Evolutionary conservation across 1,140 invertebrate genomes (phyloP).

Genomic region (Euwallacea similis): DNA sequence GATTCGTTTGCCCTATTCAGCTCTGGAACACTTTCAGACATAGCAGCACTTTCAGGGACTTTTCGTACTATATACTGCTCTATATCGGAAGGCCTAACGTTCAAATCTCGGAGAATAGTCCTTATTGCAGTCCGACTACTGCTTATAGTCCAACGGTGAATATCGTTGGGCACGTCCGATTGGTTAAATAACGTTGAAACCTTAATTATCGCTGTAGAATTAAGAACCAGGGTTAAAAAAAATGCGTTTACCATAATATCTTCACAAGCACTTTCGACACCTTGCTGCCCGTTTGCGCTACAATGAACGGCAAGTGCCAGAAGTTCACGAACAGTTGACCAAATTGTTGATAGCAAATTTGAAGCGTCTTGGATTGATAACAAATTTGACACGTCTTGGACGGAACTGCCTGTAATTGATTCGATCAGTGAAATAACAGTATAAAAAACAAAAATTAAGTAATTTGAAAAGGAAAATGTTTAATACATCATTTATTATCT

Average conservation of each 20-base stretch:
- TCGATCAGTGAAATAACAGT: too few species aligned
- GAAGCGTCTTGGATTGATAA: background rate
- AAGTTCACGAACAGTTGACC: slow-evolving; percentile 35
- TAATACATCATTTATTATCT: too few species aligned
- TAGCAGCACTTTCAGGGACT: background rate
- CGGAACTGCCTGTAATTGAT: too few species aligned
- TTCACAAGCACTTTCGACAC: slow-evolving; percentile 46
- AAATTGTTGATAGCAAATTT: slow-evolving; percentile 6
- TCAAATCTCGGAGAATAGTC: slow-evolving; percentile 16
- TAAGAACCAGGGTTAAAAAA: background rate
- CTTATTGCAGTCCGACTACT: slow-evolving; percentile 38
- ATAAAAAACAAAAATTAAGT: too few species aligned
- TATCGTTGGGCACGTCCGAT: slow-evolving; percentile 43
- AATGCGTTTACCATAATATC: slow-evolving; percentile 42
- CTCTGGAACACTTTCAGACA: background rate
- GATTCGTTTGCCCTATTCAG: background rate
- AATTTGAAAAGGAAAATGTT: too few species aligned
- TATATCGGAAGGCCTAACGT: slow-evolving; percentile 4
- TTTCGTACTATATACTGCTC: slow-evolving; percentile 26
- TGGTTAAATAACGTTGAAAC: slow-evolving; percentile 18
- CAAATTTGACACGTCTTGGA: too few species aligned
- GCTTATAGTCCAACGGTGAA: slow-evolving; percentile 48
- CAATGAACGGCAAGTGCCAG: slow-evolving; percentile 44
- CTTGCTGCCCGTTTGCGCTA: slow-evolving; percentile 45
- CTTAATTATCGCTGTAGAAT: background rate